Base-by-base conservation (phyloP, 2,888 invertebrate species). In the Cyaniris semiargus region DNA sequence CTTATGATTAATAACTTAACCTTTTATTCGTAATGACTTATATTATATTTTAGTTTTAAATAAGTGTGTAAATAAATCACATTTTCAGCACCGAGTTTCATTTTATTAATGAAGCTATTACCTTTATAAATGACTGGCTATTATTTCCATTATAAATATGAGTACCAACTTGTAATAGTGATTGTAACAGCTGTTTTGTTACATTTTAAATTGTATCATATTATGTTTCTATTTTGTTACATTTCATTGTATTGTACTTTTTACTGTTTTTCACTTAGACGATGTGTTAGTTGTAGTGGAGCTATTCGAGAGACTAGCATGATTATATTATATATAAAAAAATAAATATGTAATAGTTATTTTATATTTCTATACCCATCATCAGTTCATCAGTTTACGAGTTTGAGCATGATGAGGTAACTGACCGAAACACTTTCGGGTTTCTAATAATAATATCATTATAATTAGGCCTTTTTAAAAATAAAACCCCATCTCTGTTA, bases 111-210 rank as follows among this genome's bases (percentile, higher is more conserved):
- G 72, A 72, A 21, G 44, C 48, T 44, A 71, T 71, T 34, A 18
- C 60, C 23, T 38, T 70, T 53, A 76, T 53, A 18, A 76, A 76
- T 74, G 66, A 38, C 66, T 76, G 74, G 79, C 80, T 79, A 77
- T 53, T 78, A 27, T 75, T 38, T 56, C 15, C 53, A 76, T 76
- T 74, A 71, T 48, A 23, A 44, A 48, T 48, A 72, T 72, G 23
- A 72, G 44, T 72, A 18, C 18, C 53, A 15, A 48, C 21, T 48
- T 72, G 44, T 13, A n/a, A 72, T 72, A 72, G 23, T 72, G 44
- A 72, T 23, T 72, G 44, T 48, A 72, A 48, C 72, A 44, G 44
- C 48, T 72, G 72, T 23, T 72, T 21, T 72, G 27, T 6, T 7
- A 72, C 23, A 15, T 72, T 23, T 15, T 66, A 66, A 66, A 66